Conservation (phyloP, 2,888 invertebrate species). For the Scotopteryx bipunctaria region DNA sequence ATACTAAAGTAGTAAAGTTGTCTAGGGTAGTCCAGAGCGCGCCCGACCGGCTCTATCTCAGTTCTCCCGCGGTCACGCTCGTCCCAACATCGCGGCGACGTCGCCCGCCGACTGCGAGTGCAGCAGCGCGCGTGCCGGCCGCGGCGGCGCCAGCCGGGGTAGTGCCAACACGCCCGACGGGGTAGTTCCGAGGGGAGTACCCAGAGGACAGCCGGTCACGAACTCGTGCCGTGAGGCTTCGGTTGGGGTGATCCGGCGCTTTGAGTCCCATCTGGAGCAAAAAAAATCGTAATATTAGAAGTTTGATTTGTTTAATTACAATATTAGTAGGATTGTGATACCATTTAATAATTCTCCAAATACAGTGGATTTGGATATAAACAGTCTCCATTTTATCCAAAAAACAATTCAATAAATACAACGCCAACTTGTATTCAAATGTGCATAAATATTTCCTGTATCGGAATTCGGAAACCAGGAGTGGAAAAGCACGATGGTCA, state of each 20-base stretch:
- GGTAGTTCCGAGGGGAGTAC: conserved; percentile 58
- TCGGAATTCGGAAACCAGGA: neutral
- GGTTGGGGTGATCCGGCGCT: conserved; percentile 94
- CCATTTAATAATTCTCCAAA: no score
- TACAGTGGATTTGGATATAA: no score
- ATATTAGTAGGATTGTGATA: no score
- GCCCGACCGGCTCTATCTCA: conserved; percentile 47
- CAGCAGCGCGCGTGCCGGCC: conserved; percentile 72
- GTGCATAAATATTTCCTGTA: neutral
- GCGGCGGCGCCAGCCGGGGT: conserved; percentile 64
- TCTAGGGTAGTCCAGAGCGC: conserved; percentile 47
- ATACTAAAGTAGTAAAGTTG: neutral
- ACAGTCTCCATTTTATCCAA: no score
- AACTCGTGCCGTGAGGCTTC: conserved; percentile 96
- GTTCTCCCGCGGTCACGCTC: conserved; percentile 81
- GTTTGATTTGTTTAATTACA: no score
- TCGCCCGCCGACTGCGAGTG: conserved; percentile 87
- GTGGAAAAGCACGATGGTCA: neutral
- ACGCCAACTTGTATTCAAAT: neutral
- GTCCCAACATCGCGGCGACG: conserved; percentile 85
- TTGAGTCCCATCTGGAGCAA: conserved; percentile 92
- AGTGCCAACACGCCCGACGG: conserved; percentile 77
- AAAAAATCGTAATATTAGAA: neutral
- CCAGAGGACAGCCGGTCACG: conserved; percentile 77
- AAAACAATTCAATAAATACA: neutral